Percentiles rank a stretch among this genome's conserved stretches.
Conservation (phyloP, 2,113 vertebrate genomes). For the Poecilia latipinna region DNA sequence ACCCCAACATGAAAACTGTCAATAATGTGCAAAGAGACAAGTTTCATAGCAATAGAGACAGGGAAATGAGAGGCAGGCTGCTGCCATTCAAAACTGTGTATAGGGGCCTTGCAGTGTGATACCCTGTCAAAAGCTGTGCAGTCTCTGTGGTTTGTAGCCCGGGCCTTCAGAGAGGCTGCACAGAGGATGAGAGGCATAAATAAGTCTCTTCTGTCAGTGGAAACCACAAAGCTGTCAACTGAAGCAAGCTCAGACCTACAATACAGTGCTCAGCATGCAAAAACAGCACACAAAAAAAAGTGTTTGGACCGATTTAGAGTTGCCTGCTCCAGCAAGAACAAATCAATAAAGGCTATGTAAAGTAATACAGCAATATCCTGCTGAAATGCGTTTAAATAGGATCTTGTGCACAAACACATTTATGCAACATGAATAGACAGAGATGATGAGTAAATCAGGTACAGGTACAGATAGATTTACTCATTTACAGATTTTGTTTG, state of each 20-base stretch:
- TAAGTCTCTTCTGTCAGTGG: slow-evolving; percentile 63
- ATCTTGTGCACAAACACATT: slow-evolving; percentile 1
- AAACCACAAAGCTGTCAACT: slow-evolving; percentile 69
- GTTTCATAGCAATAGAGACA: slow-evolving; percentile 42
- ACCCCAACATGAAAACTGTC: slow-evolving; percentile 46
- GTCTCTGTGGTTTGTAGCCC: slow-evolving; percentile 64
- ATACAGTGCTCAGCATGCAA: slow-evolving; percentile 25
- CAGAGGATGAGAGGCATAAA: slow-evolving; percentile 69
- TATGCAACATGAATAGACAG: neutral
- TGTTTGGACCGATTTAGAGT: slow-evolving; percentile 31
- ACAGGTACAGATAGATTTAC: neutral
- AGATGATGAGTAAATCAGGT: neutral
- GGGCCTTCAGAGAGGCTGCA: slow-evolving; percentile 59
- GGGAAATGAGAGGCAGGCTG: slow-evolving; percentile 57
- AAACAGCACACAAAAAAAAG: slow-evolving; percentile 30
- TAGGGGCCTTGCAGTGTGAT: slow-evolving; percentile 66
- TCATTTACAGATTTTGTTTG: neutral
- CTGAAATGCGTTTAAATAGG: slow-evolving; percentile 5
- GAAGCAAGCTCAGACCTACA: slow-evolving; percentile 42
- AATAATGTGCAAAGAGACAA: slow-evolving; percentile 46
- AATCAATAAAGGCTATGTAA: slow-evolving; percentile 43
- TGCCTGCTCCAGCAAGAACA: slow-evolving; percentile 24
- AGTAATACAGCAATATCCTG: slow-evolving; percentile 21
- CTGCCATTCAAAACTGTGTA: slow-evolving; percentile 65
- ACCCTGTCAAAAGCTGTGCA: slow-evolving; percentile 61